Conservation (phyloP, 1,140 invertebrate species). For the Drosophila bifasciata region DNA sequence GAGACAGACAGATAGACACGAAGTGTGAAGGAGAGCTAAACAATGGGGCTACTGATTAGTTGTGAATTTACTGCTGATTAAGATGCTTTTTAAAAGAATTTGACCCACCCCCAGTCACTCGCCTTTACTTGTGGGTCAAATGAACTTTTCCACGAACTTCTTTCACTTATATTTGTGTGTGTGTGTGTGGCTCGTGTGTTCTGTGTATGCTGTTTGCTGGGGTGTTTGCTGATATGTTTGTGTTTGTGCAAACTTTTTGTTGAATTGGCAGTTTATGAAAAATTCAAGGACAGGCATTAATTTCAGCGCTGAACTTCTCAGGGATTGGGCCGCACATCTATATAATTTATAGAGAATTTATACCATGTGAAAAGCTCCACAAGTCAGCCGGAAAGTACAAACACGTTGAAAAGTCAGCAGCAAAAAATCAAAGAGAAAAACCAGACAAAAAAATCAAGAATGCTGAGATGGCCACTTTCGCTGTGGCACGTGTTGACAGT, state of each 20-base stretch:
- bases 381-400: conserved; percentile 38
- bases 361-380: conserved; percentile 3
- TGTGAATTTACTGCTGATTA: conserved; percentile 82
- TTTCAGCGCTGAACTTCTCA: conserved; percentile 52
- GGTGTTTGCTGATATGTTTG: too few species aligned
- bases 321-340: conserved; percentile 10
- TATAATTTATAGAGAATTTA: conserved; percentile 51
- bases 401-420: conserved; percentile 53
- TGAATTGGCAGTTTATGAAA: conserved; percentile 78
- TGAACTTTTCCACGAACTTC: conserved; percentile 66
- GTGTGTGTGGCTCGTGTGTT: conserved; percentile 16
- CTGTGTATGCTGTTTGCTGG: conserved; percentile 13
- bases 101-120: too few species aligned
- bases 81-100: conserved; percentile 73
- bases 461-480: conserved; percentile 37
- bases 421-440: conserved; percentile 40
- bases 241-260: conserved; percentile 55
- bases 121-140: conserved; percentile 15
- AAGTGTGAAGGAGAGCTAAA: conserved; percentile 24
- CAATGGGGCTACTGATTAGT: conserved; percentile 78
- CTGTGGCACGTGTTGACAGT: background rate
- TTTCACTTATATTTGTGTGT: background rate
- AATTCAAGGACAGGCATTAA: conserved; percentile 78
- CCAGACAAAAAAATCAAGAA: conserved; percentile 60
- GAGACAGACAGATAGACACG: too few species aligned